Evolutionary conservation across 2,797 vertebrate genomes (phyloP).

Genomic region (Avahi laniger): DNA sequence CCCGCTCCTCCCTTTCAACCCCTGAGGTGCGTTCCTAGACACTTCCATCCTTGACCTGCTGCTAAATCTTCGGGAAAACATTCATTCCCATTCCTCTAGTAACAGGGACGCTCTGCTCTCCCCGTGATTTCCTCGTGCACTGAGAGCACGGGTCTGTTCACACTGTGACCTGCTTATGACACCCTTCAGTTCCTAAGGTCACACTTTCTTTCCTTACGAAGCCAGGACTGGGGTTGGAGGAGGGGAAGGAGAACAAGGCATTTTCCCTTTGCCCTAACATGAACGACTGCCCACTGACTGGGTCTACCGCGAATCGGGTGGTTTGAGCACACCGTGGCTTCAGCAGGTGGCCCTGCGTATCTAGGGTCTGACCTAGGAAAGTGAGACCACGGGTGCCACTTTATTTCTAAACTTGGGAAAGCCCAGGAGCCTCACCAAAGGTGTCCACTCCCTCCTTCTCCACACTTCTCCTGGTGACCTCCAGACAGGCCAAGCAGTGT

Average conservation of each 20-base stretch:
- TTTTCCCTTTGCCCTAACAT: not conserved
- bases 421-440: not conserved
- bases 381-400: not conserved
- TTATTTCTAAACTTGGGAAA: not conserved
- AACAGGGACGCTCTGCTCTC: not conserved
- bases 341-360: not conserved
- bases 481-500: not conserved
- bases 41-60: not conserved
- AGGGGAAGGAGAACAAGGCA: accelerated
- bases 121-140: not conserved
- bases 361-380: not conserved
- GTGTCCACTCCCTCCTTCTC: not conserved
- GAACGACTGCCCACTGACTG: not conserved
- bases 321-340: not conserved
- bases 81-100: not conserved
- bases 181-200: not conserved
- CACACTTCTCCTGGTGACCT: no score
- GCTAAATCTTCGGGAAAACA: not conserved
- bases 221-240: no score
- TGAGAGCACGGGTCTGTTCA: not conserved
- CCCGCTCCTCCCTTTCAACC: not conserved
- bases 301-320: no score
- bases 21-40: not conserved
- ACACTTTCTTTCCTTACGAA: not conserved
- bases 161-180: not conserved